Evolutionary conservation across 2,113 vertebrate genomes (phyloP), one percentile per base, ranked within the genome.

Genomic region (Proterorhinus semilunaris): DNA sequence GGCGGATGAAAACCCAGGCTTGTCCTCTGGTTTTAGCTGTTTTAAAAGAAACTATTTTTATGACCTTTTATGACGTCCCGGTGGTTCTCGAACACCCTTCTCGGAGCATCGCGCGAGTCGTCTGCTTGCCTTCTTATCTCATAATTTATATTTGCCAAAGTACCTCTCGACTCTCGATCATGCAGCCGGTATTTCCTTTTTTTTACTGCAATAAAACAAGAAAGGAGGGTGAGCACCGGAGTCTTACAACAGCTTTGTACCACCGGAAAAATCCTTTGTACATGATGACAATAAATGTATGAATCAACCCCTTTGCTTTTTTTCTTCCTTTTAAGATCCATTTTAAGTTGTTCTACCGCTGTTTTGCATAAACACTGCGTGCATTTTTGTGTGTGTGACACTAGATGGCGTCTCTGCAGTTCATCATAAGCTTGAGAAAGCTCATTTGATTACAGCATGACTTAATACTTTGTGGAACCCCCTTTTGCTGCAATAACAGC

Each of bases 31-130:
- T 95, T 95, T 95, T 95, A 95, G 94, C 91, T 93, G 93, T 94
- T 1, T 94, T 94, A 95, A 95, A 96, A 94, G 95, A 94, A 94
- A 84, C 83, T 96, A 96, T 98, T 98, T 98, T 97, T 97, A 96
- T 96, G 94, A 82, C 94, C 94, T 95, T 94, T 95, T 96, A 95
- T 53, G 63, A 87, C 62, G 91, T 94, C 92, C 93, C 94, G 94
- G 94, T 94, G n/a, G 9, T 78, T 74, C 73, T 77, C 68, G 71
- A 36, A 36, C 27, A 6, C 13, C 10, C 78, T 49, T 84, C 80
- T 67, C 78, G 71, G 86, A 42, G 78, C 77, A 72, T 76, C 66
- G 74, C 83, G 87, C 43, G 42, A 79, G 57, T 81, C 74, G 78
- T 90, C 76, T 72, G 88, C 85, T 87, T 90, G 90, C 90, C 89